phyloP scores from a whole-genome alignment of 2,797 vertebrate species.

The Petrocephalus sullivani region DNA sequence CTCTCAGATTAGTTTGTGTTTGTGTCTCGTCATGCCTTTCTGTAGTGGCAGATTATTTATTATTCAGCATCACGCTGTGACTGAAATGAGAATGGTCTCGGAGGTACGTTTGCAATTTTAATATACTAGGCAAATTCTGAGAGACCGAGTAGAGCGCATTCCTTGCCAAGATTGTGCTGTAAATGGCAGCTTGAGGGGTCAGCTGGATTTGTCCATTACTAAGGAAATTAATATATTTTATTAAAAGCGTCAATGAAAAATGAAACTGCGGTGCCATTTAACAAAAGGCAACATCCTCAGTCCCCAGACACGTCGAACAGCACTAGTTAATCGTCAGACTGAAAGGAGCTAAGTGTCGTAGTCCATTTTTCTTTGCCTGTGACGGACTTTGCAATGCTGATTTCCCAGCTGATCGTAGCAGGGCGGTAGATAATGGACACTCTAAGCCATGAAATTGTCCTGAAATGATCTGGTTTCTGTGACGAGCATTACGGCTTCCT shows the following conservation, averaged over 20 bases:
- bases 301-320: neutral
- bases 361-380: neutral
- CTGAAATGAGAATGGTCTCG: neutral
- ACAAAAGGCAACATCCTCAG: neutral
- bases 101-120: neutral
- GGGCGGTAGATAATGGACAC: neutral
- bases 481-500: neutral
- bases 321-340: neutral
- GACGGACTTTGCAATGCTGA: neutral
- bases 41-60: neutral
- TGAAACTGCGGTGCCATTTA: neutral
- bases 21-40: neutral
- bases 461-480: neutral
- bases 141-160: neutral
- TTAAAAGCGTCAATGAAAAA: neutral
- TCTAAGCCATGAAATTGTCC: slow-evolving; percentile 2
- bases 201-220: neutral
- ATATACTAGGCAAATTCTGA: neutral
- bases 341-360: neutral
- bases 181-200: neutral
- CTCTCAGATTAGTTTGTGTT: neutral
- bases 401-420: neutral
- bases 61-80: neutral
- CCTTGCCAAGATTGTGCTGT: neutral
- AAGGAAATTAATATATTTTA: neutral